Base-by-base conservation (phyloP, 2,888 invertebrate species). In the Pammene fasciana region DNA sequence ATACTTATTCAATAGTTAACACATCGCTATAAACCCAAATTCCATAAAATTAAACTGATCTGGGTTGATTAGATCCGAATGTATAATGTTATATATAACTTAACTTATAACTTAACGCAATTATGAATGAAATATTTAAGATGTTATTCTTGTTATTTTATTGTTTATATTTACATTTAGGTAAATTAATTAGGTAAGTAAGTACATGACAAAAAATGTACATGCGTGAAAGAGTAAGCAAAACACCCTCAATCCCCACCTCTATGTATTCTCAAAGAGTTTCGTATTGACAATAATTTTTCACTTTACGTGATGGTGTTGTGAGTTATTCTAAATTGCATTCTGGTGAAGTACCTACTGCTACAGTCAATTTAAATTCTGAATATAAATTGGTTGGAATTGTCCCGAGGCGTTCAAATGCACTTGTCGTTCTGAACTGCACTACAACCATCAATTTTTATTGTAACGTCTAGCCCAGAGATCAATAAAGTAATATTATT, bases 331-430 rank as follows among this genome's bases (percentile, higher is more conserved):
- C 73, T 74, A 78, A 82, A 80, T 81, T 75, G 77, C 71, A 78
- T 81, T 76, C 76, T 73, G 80, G 82, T 82, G 78, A 71, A 71
- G 75, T 72, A 72, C 79, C 73, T 72, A 72, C 79, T 74, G 77
- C 73, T 73, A 73, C 73, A 73, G 71, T 68, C 77, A 76, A 72
- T 78, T 78, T 74, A 78, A 78, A 79, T 79, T 79, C 75, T 75
- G 81, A 82, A 81, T 84, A 79, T 81, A 81, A 84, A 86, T 80
- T 86, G 83, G 78, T 71, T 78, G 75, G 64, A 79, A 86, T 86
- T 83, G 82, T 74, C 75, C 76, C 71, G 75, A 73, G 68, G 72
- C 81, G 75, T 76, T 79, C 77, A 73, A 70, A 65, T 70, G 70
- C 70, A 70, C 70, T 70, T 76, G 74, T 77, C 74, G 73, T 76